Evolutionary conservation across 2,113 vertebrate genomes (phyloP).

Genomic region (Harpagus bidentatus): DNA sequence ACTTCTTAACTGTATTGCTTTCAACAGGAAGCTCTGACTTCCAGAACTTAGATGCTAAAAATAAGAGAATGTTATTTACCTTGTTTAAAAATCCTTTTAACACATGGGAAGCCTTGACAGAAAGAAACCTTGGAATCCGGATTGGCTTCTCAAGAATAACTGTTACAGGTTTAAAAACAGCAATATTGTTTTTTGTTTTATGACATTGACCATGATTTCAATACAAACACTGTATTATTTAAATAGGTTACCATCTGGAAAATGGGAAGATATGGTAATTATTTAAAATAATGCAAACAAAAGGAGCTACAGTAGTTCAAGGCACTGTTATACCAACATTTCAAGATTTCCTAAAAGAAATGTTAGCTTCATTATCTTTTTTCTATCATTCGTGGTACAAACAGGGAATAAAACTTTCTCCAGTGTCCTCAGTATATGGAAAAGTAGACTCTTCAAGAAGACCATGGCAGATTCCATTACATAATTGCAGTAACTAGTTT

Average conservation of each 20-base stretch:
- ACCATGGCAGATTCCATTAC: not conserved
- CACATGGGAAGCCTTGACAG: conserved; percentile 97
- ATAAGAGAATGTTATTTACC: conserved; percentile 75
- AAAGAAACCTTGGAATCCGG: conserved; percentile 96
- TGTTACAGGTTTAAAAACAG: conserved; percentile 59
- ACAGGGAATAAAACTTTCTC: not conserved
- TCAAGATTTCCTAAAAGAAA: not conserved
- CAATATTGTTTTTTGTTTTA: not conserved
- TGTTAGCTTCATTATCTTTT: not conserved
- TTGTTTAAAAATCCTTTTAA: conserved; percentile 99
- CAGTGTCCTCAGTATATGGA: not conserved
- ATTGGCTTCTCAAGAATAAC: conserved; percentile 99
- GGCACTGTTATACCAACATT: not conserved
- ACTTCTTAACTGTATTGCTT: conserved; percentile 42
- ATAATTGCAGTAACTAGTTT: not conserved
- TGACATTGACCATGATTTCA: not conserved
- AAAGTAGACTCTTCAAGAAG: rapidly evolving
- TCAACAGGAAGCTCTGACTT: conserved; percentile 44
- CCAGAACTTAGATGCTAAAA: conserved; percentile 48
- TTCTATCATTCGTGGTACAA: not conserved
- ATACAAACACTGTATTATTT: not conserved
- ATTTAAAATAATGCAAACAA: not conserved
- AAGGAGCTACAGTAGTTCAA: not conserved
- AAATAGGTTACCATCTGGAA: not conserved
- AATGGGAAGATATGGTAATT: not conserved